A percentile compares a stretch with the other conserved stretches of the same genome.
These are phyloP conservation scores for Pterocles orientalis DNA, from an alignment of 2,113 vertebrate genomes.

Conservation along the genomic window DNA sequence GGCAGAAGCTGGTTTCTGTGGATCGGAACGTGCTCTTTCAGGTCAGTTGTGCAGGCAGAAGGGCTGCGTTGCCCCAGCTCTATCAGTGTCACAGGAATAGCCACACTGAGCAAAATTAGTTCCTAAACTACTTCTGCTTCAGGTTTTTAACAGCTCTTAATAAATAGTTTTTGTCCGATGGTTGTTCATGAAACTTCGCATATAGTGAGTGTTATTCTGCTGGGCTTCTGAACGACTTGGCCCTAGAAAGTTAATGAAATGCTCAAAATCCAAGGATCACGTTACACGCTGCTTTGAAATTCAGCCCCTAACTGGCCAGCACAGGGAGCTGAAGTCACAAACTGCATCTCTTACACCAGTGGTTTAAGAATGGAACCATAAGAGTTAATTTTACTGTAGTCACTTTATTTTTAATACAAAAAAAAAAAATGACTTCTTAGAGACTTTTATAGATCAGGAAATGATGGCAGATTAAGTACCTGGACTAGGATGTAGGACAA, in stretches of 20 bases:
- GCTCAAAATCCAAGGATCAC: neutral
- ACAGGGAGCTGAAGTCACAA: neutral
- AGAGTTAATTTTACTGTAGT: slow-evolving; percentile 34
- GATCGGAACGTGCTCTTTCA: neutral
- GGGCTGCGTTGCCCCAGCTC: neutral
- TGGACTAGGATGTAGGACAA: slow-evolving; percentile 26
- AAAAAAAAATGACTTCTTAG: slow-evolving; percentile 1
- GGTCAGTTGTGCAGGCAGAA: neutral
- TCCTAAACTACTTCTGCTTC: neutral
- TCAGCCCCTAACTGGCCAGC: neutral
- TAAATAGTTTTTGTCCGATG: neutral
- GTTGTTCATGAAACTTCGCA: neutral
- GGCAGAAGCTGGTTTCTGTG: neutral
- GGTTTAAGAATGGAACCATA: slow-evolving; percentile 7
- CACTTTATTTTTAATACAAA: slow-evolving; percentile 36
- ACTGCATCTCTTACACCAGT: neutral
- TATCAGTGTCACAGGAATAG: neutral
- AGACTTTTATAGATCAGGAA: neutral
- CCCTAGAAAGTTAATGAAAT: neutral
- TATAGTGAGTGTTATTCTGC: neutral
- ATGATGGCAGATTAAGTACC: neutral
- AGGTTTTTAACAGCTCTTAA: neutral
- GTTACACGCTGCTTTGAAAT: neutral
- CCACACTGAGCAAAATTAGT: neutral
- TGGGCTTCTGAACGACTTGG: neutral